Evolutionary conservation across 2,888 invertebrate species (phyloP), one percentile per base, ranked within the genome.

Genomic region (Monopis laevigella): DNA sequence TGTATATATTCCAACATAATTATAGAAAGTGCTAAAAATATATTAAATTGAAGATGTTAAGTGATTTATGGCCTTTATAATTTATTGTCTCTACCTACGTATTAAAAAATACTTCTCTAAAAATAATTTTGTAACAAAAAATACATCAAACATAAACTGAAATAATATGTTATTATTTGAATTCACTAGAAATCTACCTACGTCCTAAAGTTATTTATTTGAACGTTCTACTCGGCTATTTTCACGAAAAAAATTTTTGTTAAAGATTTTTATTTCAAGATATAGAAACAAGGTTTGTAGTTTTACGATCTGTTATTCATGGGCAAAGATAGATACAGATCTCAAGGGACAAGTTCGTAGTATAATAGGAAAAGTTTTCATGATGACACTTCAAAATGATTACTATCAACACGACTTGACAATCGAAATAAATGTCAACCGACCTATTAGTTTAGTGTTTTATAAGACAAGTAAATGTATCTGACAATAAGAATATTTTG

Each of bases 391-490:
- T 14, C 32, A 21, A n/a, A n/a, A 12, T 29, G 43, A 43, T 43
- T 40, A 43, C 39, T 28, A 43, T 43, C 43, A 35, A 24, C 16
- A 19, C 36, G 35, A 32, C 40, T 43, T 40, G 26, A 34, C 27
- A 39, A 40, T 35, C 35, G 18, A 40, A 40, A 24, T 43, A 39
- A 29, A 40, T 40, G 40, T 16, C 43, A 18, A 43, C 43, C 40
- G 35, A 40, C 27, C 40, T 35, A 27, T 35, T 39, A 26, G 32
- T 32, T 32, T 32, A 32, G 8, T 32, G 32, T 32, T 32, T 32
- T 32, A 32, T 3, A 32, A 7, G 5, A 21, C 24, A 21, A 21
- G 6, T 21, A 21, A 8, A 5, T 21, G 24, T 21, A n/a, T n/a
- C 18, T 29, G 40, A 14, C 39, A 29, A 24, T 27, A 40, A 29